Base-by-base conservation (phyloP, 1,140 invertebrate genomes). In the Pseudomyrmex sp. region DNA sequence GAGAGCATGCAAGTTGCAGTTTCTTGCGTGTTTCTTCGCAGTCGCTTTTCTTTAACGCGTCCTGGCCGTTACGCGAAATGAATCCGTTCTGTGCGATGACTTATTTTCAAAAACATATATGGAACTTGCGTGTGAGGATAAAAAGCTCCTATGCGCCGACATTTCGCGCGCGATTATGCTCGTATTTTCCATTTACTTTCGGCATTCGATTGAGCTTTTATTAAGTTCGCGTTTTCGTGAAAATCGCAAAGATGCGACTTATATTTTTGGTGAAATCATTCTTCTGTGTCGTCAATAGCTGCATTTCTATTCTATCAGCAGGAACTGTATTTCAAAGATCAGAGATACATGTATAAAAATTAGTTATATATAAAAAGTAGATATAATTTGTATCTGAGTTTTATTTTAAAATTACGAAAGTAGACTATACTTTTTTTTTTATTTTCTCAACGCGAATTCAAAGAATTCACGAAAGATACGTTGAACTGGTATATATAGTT, bases 81-180 rank as follows among this genome's bases (percentile, higher is more conserved):
- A 50, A 44, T 48, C 52, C 15, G 20, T 18, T 35, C 26, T 35
- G 0, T 35, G 15, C 26, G 56, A n/a, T 1, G 65, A 35, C 46
- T 35, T 26, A 35, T 35, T 0, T 35, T 15, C n/a, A 35, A 20
- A 44, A 76, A 35, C 46, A 35, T 35, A 35, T 35, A 35, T 3
- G 1, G 26, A 35, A 5, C 26, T 35, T 35, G 4, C 5, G 26
- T 35, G 26, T 35, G 26, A 35, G 4, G 26, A 35, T 48, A 8
- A 44, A 2, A 68, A 66, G 23, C 0, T 1, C 75, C 3, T 7
- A 58, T 56, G 26, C 2, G 18, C 3, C 8, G 35, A 68, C 68
- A 68, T 59, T 70, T 80, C 12, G 35, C 65, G 65, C 44, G 20
- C 3, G 44, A 44, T 59, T 79, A 48, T 52, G 46, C n/a, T 58